Base-by-base conservation (phyloP, 2,113 vertebrate genomes). In the Salvelinus namaycush region DNA sequence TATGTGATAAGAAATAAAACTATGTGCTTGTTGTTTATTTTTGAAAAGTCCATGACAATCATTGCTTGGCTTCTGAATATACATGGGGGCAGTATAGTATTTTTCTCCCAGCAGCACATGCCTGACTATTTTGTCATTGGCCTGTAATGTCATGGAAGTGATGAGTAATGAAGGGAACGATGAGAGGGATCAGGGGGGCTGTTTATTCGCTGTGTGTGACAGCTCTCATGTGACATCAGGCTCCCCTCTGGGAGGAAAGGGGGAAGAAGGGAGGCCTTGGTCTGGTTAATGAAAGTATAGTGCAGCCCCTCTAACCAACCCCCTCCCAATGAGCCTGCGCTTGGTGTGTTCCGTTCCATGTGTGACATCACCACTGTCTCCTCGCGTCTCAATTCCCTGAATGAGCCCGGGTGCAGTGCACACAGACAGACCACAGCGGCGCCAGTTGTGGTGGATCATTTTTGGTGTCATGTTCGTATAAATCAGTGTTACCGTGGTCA, bases 401-500 rank as follows among this genome's bases (percentile, higher is more conserved):
- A 44, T 44, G 39, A 39, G 39, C 39, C 39, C 51, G 48, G 54
- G 29, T 54, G 64, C 14, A 9, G 57, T 39, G 20, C 73, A 2
- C 51, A 48, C 59, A 74, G 29, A 16, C 48, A 71, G 39, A 75
- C 69, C 49, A 79, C 75, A 76, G 79, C 14, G 77, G 81, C 75
- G 76, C 83, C 81, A 87, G 81, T 77, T 81, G 84, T 77, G 81
- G 83, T 80, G 79, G 76, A 86, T 87, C 51, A 76, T 83, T 77
- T 77, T 85, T 83, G 57, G 76, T 72, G 75, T 84, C 79, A 78
- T 57, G 44, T 87, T 86, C 69, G 22, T 70, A 84, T 87, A 82
- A 85, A 83, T 87, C 72, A 83, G 83, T 5, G 57, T 79, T 85
- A 75, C 75, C 62, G 78, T 73, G 74, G 75, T 82, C 49, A 14